Conservation (phyloP, 2,888 invertebrate species). For the Dromius quadrimaculatus region DNA sequence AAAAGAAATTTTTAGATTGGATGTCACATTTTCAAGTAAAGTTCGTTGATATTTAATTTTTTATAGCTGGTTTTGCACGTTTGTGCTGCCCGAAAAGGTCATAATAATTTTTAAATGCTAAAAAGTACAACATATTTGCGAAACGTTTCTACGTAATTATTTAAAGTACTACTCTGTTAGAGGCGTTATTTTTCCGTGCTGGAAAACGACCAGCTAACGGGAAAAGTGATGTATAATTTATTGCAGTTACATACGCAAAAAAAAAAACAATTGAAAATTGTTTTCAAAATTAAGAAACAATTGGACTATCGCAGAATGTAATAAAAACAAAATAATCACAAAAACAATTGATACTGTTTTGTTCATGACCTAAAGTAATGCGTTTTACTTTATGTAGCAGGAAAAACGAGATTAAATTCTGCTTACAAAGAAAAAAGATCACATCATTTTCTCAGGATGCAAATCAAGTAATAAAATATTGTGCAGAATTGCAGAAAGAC, state of each 20-base stretch:
- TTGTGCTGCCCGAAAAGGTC: no score
- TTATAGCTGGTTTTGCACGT: no score
- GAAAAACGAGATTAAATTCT: background rate
- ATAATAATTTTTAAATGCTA: no score
- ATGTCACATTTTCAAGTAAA: no score
- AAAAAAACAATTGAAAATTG: conserved; percentile 3
- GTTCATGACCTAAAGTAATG: conserved; percentile 29
- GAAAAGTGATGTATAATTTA: conserved; percentile 37
- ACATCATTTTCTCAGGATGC: background rate
- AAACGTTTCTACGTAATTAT: conserved; percentile 35
- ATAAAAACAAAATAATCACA: background rate
- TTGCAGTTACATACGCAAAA: conserved; percentile 3
- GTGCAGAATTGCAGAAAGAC: no score
- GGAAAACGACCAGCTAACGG: conserved; percentile 34
- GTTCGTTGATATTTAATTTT: no score
- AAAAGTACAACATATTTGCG: no score
- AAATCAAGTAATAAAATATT: no score
- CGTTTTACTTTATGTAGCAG: conserved; percentile 2
- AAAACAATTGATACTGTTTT: background rate
- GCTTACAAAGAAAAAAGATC: background rate
- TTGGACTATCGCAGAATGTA: background rate
- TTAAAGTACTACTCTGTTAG: conserved; percentile 34
- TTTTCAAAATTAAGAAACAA: background rate
- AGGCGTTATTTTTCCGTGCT: conserved; percentile 7
- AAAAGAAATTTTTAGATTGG: no score